These are phyloP conservation scores for Doryteuthis pealeii DNA, from an alignment of 1,140 invertebrate genomes.

Conservation along the genomic window DNA sequence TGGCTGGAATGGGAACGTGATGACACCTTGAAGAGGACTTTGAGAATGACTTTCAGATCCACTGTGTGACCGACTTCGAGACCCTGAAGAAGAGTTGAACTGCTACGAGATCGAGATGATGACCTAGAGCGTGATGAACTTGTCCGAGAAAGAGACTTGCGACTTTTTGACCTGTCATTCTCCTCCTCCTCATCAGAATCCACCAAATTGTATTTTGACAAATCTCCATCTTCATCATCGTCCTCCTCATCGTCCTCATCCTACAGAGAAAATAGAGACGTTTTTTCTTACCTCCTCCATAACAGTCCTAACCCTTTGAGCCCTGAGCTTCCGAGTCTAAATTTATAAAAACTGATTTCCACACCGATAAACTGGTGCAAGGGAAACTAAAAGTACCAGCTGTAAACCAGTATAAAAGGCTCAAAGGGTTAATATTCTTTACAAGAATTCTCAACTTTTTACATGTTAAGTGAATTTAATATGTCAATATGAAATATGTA, in stretches of 20 bases:
- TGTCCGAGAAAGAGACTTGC: conserved; percentile 1
- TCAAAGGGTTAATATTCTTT: too few relatives aligned
- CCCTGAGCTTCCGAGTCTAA: too few relatives aligned
- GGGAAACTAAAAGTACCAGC: too few relatives aligned
- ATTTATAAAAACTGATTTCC: too few relatives aligned
- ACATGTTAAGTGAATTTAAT: too few relatives aligned
- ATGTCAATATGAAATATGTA: too few relatives aligned
- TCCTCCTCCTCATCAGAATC: conserved; percentile 54
- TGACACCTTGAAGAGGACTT: not conserved
- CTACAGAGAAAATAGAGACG: too few relatives aligned
- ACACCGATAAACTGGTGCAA: too few relatives aligned
- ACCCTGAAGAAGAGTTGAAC: conserved; percentile 25
- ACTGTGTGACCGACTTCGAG: conserved; percentile 27
- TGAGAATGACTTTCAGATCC: conserved; percentile 5
- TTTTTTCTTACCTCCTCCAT: too few relatives aligned
- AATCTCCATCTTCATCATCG: conserved; percentile 62
- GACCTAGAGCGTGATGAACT: conserved; percentile 31
- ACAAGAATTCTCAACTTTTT: too few relatives aligned
- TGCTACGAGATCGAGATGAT: conserved; percentile 30
- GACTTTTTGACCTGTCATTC: conserved; percentile 16
- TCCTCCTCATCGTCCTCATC: conserved; percentile 14
- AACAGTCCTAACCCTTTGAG: too few relatives aligned
- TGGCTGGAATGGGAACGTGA: conserved; percentile 15
- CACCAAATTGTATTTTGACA: conserved; percentile 81
- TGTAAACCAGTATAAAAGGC: too few relatives aligned